Evolutionary conservation across 2,113 vertebrate genomes (phyloP), one percentile per base, ranked within the genome.

Genomic region (Macheiramphus alcinus): DNA sequence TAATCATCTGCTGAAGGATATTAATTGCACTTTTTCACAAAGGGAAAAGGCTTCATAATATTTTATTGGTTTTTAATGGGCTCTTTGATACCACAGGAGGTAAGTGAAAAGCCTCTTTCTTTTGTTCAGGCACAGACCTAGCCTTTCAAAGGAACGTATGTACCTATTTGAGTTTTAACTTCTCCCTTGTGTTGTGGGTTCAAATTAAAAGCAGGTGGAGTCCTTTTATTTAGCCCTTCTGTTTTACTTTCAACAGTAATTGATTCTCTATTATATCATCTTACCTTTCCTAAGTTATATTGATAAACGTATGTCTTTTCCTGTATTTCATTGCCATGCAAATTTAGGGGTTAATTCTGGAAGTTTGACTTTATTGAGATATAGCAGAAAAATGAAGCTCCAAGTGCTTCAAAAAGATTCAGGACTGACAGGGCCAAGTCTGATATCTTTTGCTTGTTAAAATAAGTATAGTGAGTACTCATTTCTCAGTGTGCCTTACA

Each of bases 21-120:
- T 93, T 95, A 75, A 95, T 89, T 96, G 74, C 48, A 86, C 73
- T 93, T 78, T 97, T 93, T 93, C 81, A 86, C 73, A 68, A 95
- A 94, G 78, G 63, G 15, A 55, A 82, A 93, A 95, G 73, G 62
- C 61, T 96, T 92, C 63, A 67, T 96, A 85, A 86, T 75, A 79
- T 88, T 78, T 89, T 89, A 87, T 88, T 95, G 52, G 61, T 89
- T 92, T 97, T 97, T 93, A 90, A 97, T 95, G 85, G n/a, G n/a
- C 65, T 95, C 67, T 94, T 94, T 95, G 96, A 94, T 93, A 71
- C 94, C 90, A 73, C 34, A 88, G 75, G 81, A 94, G 81, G 66
- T 80, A 96, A 93, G 75, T 78, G 59, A 90, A 93, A 97, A 90
- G 63, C 62, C 78, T 75, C 62, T 88, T 96, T 90, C 70, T 97